phyloP scores from a whole-genome alignment of 2,888 invertebrate species.

The Apodemia duryi region DNA sequence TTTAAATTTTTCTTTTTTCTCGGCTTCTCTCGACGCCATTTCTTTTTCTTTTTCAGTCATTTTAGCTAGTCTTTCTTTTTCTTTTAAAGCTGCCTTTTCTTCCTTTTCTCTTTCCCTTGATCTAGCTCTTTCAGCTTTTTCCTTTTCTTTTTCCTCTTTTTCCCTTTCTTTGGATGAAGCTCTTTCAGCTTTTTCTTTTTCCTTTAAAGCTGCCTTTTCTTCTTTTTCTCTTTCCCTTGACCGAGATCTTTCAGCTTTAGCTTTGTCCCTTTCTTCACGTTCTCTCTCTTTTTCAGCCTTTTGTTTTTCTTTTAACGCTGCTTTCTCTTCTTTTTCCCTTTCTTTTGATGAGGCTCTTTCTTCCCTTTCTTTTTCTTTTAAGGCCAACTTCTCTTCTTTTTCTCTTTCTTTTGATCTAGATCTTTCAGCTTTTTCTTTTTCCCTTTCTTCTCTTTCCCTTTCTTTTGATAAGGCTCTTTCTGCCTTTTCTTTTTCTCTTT shows the following conservation, averaged over 20 bases:
- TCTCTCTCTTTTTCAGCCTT: conserved; percentile 9
- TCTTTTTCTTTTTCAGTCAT: neutral
- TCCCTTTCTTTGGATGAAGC: conserved; percentile 17
- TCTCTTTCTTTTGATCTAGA: neutral
- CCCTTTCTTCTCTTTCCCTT: conserved; percentile 14
- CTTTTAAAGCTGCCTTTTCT: conserved; percentile 11
- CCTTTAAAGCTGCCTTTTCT: too few relatives aligned
- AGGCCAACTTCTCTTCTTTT: neutral
- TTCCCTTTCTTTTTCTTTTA: conserved; percentile 17
- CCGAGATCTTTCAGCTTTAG: neutral
- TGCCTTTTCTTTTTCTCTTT: neutral
- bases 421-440: conserved; percentile 16
- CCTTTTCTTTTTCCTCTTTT: conserved; percentile 6
- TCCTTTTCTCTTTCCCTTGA: neutral
- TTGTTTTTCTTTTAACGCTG: conserved; percentile 13
- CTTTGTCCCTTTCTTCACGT: neutral
- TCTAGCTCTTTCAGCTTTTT: conserved; percentile 16
- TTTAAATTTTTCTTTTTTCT: too few relatives aligned
- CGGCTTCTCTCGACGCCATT: too few relatives aligned
- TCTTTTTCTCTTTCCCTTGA: neutral
- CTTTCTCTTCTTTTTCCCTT: neutral
- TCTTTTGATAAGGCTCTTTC: conserved; percentile 3
- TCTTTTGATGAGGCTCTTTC: neutral
- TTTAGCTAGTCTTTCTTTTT: neutral
- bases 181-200: neutral